Conservation (phyloP, 2,888 invertebrate genomes). For the Drosophila paramelanica region DNA sequence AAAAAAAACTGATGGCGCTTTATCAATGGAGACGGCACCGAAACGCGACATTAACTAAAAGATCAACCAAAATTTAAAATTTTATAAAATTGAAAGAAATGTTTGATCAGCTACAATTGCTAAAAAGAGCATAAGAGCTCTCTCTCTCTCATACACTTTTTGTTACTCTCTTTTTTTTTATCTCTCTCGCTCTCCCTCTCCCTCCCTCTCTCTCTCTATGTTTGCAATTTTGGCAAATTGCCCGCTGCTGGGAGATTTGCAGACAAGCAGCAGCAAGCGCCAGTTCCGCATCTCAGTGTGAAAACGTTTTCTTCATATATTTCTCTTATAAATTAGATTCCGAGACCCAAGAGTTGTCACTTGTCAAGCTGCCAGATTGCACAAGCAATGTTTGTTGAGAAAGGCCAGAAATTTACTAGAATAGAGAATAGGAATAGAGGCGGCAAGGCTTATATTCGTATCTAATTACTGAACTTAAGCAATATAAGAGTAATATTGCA, state of each 20-base stretch:
- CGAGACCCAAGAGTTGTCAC: conserved; percentile 52
- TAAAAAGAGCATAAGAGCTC: conserved; percentile 13
- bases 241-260: conserved; percentile 45
- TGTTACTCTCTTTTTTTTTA: not conserved
- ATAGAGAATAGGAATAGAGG: not conserved
- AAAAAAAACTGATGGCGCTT: conserved; percentile 46
- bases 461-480: not conserved
- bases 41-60: conserved; percentile 73
- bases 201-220: conserved; percentile 10
- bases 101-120: conserved; percentile 24
- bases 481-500: not conserved
- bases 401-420: conserved; percentile 54
- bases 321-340: not conserved
- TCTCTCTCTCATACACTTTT: conserved; percentile 1
- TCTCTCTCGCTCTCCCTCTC: not conserved
- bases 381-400: conserved; percentile 59
- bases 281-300: conserved; percentile 39
- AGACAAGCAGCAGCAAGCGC: conserved; percentile 66
- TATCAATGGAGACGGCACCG: conserved; percentile 64
- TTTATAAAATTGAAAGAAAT: conserved; percentile 40
- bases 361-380: conserved; percentile 74
- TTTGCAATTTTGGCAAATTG: conserved; percentile 54
- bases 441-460: not conserved
- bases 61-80: conserved; percentile 45
- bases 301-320: conserved; percentile 1